phyloP scores from a whole-genome alignment of 2,797 vertebrate genomes.

The Sebastes dallii region DNA sequence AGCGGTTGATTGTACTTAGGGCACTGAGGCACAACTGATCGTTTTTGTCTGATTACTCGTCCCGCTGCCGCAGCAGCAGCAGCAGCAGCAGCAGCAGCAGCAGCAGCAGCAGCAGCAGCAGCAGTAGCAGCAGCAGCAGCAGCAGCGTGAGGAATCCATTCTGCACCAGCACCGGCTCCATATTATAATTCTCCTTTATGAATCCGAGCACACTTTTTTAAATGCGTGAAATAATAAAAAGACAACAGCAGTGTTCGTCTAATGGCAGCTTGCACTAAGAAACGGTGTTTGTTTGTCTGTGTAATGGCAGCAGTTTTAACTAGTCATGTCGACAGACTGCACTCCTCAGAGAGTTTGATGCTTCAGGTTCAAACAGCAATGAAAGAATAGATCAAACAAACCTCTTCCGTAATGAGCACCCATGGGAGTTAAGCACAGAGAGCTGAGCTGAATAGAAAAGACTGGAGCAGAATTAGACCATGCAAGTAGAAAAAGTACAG shows the following conservation, averaged over 20 bases:
- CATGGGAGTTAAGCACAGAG: slow-evolving; percentile 43
- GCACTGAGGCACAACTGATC: slow-evolving; percentile 41
- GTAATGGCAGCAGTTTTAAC: slow-evolving; percentile 50
- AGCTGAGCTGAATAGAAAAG: not conserved
- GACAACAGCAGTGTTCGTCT: slow-evolving; percentile 3
- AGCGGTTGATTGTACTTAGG: slow-evolving; percentile 51
- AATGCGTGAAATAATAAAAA: not conserved
- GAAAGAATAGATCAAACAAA: slow-evolving; percentile 66
- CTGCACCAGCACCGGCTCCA: not conserved
- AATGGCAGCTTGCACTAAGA: slow-evolving; percentile 24
- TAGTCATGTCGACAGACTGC: slow-evolving; percentile 20
- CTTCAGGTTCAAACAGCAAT: slow-evolving; percentile 61
- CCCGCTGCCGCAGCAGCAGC: not conserved
- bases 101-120: not conserved
- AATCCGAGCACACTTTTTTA: not conserved
- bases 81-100: slow-evolving; percentile 12
- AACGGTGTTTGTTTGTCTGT: slow-evolving; percentile 39
- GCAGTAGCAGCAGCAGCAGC: slow-evolving; percentile 6
- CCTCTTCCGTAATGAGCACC: slow-evolving; percentile 67
- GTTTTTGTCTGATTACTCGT: slow-evolving; percentile 34
- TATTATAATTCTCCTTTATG: not conserved
- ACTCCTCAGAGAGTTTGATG: slow-evolving; percentile 32
- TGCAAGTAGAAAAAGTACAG: slow-evolving; percentile 5
- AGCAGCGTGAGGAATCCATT: slow-evolving; percentile 17
- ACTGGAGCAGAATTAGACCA: not conserved